Evolutionary conservation across 2,888 invertebrate genomes (phyloP).

Genomic region (Nowickia ferox): DNA sequence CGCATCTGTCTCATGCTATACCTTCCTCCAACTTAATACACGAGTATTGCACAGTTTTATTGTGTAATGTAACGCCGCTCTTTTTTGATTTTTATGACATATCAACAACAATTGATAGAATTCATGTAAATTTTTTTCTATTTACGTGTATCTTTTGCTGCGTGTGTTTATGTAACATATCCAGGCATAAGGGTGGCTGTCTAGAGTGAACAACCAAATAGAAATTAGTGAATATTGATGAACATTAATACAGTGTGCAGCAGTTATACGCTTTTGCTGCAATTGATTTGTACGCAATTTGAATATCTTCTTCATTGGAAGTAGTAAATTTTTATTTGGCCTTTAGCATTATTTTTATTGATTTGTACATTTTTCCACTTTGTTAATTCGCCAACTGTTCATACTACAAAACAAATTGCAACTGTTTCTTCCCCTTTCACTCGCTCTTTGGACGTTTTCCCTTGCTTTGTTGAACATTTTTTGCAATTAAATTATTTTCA

Average conservation of each 20-base stretch:
- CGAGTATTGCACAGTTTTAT: conserved; percentile 29
- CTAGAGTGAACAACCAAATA: conserved; percentile 15
- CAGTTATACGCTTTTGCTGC: conserved; percentile 49
- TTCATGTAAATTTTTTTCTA: conserved; percentile 55
- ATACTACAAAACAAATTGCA: conserved; percentile 77
- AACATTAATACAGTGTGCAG: conserved; percentile 31
- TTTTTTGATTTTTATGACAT: conserved; percentile 72
- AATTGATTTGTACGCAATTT: conserved; percentile 69
- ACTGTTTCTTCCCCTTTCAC: conserved; percentile 43
- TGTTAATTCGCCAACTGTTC: conserved; percentile 79
- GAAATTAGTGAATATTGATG: conserved; percentile 56
- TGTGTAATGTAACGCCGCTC: conserved; percentile 59
- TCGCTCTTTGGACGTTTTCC: not conserved
- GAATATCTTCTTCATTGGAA: conserved; percentile 31
- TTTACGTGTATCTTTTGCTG: not conserved
- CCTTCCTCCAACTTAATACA: conserved; percentile 8
- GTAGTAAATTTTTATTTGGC: conserved; percentile 53
- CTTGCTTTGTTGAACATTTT: conserved; percentile 24
- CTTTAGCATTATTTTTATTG: conserved; percentile 66
- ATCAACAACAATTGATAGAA: conserved; percentile 72
- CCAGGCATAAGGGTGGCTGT: conserved; percentile 53
- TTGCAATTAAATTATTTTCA: conserved; percentile 55
- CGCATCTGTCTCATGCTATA: not conserved
- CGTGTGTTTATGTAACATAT: conserved; percentile 21
- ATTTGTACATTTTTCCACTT: conserved; percentile 78